Conservation (phyloP, 1,140 invertebrate species). For the Charaxes varanes region DNA sequence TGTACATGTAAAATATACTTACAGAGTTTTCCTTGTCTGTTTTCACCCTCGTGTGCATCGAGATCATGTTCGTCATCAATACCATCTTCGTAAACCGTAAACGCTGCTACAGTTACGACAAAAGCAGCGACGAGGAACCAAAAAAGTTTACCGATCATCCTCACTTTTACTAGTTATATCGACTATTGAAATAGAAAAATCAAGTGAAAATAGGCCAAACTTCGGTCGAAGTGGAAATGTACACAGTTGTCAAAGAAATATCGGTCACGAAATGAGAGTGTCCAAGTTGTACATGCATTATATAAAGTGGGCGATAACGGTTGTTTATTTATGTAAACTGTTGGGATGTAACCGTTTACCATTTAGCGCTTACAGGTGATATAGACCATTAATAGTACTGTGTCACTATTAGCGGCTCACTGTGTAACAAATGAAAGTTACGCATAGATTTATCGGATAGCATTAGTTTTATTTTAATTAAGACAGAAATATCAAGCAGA, state of each 20-base stretch:
- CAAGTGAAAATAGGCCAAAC: constrained; percentile 4
- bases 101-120: constrained; percentile 32
- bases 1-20: constrained; percentile 23
- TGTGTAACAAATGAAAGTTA: constrained; percentile 3
- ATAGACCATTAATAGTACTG: constrained; percentile 28
- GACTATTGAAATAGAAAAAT: too few species aligned
- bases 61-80: constrained; percentile 23
- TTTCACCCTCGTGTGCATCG: constrained; percentile 12
- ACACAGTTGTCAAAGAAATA: not conserved
- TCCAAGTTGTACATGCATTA: constrained; percentile 28
- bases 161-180: too few species aligned
- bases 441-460: too few species aligned
- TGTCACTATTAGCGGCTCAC: constrained; percentile 16
- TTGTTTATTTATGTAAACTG: constrained; percentile 45
- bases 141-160: constrained; percentile 37
- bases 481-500: too few species aligned
- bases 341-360: constrained; percentile 54
- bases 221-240: not conserved
- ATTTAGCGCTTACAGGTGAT: constrained; percentile 38
- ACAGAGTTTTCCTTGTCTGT: constrained; percentile 51
- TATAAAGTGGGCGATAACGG: constrained; percentile 64
- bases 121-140: constrained; percentile 28
- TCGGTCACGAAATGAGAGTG: constrained; percentile 35
- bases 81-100: constrained; percentile 33
- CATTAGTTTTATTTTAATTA: too few species aligned